Base-by-base conservation (phyloP, 2,888 invertebrate genomes). In the Standfussiana lucernea region DNA sequence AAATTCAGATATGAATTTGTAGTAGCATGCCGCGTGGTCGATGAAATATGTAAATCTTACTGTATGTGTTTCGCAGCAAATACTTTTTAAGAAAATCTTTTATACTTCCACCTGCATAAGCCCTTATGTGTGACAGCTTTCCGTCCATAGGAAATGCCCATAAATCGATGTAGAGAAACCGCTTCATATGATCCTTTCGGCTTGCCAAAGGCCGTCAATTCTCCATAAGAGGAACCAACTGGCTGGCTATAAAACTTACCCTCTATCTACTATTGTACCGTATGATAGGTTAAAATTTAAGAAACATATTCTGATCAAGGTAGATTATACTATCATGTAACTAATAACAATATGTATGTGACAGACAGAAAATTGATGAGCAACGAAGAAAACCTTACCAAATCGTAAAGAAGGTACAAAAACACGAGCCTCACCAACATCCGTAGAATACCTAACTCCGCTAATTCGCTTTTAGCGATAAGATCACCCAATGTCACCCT, bases 131-230 rank as follows among this genome's bases (percentile, higher is more conserved):
- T 72, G 75, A 86, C 84, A 84, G 72, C 75, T 75, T 77, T 82
- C 24, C 79, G 68, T 84, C 77, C 42, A 73, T 71, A 35, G 69
- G 67, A 83, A 84, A 42, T 70, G 73, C 37, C 79, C 45, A 75
- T 86, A 84, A 86, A 81, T 84, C 69, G 72, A 73, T 74, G 56
- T 53, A 67, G 56, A 61, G 64, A 73, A 84, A 79, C 78, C 65
- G 65, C 56, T 79, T 62, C 42, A 75, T 82, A 69, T 67, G 76
- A 84, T 77, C 79, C 75, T 61, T 80, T 76, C 3, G 53, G 69
- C 62, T 77, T 70, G 61, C 47, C 65, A 66, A 72, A 81, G 68
- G 72, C 61, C 61, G 37, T n/a, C 73, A 62, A 66, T 81, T 75
- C 65, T 65, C 72, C 61, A 79, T 81, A 75, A 77, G 74, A 62